A percentile compares a stretch with the other conserved stretches of the same genome.
phyloP scores from a whole-genome alignment of 2,113 vertebrate genomes.

The Elachura formosa region DNA sequence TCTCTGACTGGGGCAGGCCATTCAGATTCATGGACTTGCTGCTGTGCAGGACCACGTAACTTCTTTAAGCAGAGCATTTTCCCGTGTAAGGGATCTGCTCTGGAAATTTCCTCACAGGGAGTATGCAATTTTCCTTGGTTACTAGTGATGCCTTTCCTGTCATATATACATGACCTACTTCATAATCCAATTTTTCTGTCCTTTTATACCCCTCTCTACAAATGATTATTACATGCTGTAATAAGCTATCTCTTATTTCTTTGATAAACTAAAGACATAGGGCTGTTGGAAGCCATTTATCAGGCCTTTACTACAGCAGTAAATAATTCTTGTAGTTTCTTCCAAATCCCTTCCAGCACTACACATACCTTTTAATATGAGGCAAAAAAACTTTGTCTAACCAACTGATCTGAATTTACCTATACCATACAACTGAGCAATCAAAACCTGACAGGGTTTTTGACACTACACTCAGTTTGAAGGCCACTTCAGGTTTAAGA shows the following conservation, averaged over 20 bases:
- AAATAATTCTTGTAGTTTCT: not conserved
- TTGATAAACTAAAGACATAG: not conserved
- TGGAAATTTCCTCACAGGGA: not conserved
- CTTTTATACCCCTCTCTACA: not conserved
- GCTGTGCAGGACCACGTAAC: not conserved
- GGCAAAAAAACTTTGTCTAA: not conserved
- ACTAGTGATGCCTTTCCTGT: not conserved
- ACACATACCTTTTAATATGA: not conserved
- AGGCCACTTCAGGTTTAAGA: not conserved
- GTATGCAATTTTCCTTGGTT: not conserved
- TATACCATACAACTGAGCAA: not conserved
- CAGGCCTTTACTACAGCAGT: not conserved
- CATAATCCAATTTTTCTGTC: not conserved
- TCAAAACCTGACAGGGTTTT: not conserved
- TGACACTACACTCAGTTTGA: not conserved
- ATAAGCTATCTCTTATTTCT: not conserved
- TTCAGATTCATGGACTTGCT: not conserved
- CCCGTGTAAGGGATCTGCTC: not conserved
- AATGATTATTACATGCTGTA: not conserved
- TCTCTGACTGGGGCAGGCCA: not conserved
- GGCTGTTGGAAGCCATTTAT: not conserved
- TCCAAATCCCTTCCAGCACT: not conserved
- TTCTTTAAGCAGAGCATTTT: fast-evolving
- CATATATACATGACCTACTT: not conserved
- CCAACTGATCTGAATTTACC: not conserved